Base-by-base conservation (phyloP, 2,888 invertebrate species). In the Epirrita christyi region DNA sequence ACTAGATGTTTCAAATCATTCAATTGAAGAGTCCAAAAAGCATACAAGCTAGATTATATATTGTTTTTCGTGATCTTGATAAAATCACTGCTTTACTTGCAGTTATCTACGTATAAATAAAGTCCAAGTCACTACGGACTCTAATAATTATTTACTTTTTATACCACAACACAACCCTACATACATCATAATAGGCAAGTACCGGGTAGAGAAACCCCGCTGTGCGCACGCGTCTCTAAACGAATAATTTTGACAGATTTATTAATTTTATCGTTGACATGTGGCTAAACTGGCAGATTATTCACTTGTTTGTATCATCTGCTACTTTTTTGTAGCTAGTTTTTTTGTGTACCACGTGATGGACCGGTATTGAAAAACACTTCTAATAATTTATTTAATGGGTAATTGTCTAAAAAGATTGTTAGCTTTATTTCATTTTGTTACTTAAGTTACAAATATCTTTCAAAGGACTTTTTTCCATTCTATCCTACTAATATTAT, bases 281-380 rank as follows among this genome's bases (percentile, higher is more conserved):
- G 78, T 80, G 78, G 76, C 72, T 66, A 66, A 64, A 64, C 65
- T 76, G 78, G 78, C 88, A 87, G 77, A 83, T 71, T 77, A 81
- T 80, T 72, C 72, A 68, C 79, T 76, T 87, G 87, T 88, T 82
- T 77, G 67, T 73, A 73, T 88, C 89, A 88, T 88, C 82, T 89
- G 89, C 78, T 80, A 75, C 68, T 72, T 74, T 76, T 75, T 59
- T 49, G 32, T 13, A 38, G 42, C 42, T 21, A 55, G n/a, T n/a
- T n/a, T n/a, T 37, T 52, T 46, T 43, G 28, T 2, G 28, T 4
- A 29, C 1, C 21, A 10, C 9, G n/a, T n/a, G n/a, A n/a, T n/a
- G n/a, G n/a, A n/a, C n/a, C n/a, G n/a, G n/a, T n/a, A n/a, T n/a
- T n/a, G n/a, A n/a, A n/a, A n/a, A n/a, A n/a, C n/a, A n/a, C n/a